Evolutionary conservation across 2,888 invertebrate genomes (phyloP), one percentile per base, ranked within the genome.

Genomic region (Luffia ferchaultella): DNA sequence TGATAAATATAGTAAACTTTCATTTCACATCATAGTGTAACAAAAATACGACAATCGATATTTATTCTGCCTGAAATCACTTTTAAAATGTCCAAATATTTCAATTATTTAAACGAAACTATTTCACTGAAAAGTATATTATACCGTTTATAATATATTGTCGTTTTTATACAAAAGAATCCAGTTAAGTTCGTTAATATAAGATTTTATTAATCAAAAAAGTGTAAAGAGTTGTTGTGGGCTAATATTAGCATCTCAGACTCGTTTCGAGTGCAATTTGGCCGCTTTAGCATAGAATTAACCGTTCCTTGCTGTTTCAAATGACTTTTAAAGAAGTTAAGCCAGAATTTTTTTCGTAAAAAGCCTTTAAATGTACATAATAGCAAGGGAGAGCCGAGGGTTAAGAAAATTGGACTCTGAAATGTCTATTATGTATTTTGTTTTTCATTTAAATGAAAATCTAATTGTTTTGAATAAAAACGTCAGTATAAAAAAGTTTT

Each of bases 321-420:
- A 20, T 18, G 42, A 49, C 49, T 49, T 43, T 18, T 42, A 49
- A 49, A 43, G n/a, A 16, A 19, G 16, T 49, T 16, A n/a, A n/a
- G 42, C 2, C 15, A 18, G 42, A 41, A 12, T 48, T 48, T 48
- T 46, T 30, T 16, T 18, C 42, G 19, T 58, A 67, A 71, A 70
- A 75, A 67, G 69, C 68, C 70, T 77, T 73, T 73, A 75, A 73
- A 79, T 68, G 74, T 76, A n/a, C n/a, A n/a, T n/a, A 80, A 79
- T 80, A 77, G 76, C 69, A 70, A 73, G 68, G 71, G 64, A 68
- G 67, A 16, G 18, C 42, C 9, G 42, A 19, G 41, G 59, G 64
- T 72, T 68, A 63, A 66, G 64, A 70, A 68, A 73, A 70, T 74
- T 79, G 76, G 67, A 71, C 72, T 56, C 62, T 58, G 56, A 59